Conservation (phyloP, 2,113 vertebrate species). For the Hipposideros armiger region DNA sequence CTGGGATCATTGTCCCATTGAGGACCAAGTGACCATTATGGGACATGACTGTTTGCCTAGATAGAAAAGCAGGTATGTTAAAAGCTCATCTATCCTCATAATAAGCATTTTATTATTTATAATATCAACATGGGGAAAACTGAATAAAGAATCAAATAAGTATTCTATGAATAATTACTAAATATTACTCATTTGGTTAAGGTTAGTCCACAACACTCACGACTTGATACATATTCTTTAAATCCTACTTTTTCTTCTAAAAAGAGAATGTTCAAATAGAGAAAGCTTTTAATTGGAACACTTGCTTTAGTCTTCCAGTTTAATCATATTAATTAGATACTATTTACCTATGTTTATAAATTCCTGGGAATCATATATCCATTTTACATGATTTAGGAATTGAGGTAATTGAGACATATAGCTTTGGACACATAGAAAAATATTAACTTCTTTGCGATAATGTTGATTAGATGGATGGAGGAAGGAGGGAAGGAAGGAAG, state of each 20-base stretch:
- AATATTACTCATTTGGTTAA: neutral
- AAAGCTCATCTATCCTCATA: neutral
- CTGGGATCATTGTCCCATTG: neutral
- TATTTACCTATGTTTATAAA: neutral
- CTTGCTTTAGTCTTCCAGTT: neutral
- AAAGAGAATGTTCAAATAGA: neutral
- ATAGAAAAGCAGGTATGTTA: neutral
- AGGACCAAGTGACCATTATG: neutral
- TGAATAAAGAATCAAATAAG: conserved; percentile 35
- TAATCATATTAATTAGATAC: neutral
- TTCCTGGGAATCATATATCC: neutral
- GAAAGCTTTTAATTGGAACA: neutral
- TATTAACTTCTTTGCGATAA: neutral
- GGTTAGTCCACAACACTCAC: neutral
- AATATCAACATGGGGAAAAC: neutral
- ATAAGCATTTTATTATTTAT: conserved; percentile 4
- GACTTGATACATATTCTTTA: neutral
- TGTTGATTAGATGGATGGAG: neutral
- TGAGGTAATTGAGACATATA: neutral
- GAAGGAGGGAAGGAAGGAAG: neutral
- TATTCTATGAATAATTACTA: neutral
- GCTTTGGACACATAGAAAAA: neutral
- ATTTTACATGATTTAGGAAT: conserved; percentile 28
- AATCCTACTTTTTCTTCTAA: neutral
- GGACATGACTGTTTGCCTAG: neutral